These are phyloP conservation scores for Sciurus niger DNA, from an alignment of 2,113 vertebrate species.

Conservation along the genomic window DNA sequence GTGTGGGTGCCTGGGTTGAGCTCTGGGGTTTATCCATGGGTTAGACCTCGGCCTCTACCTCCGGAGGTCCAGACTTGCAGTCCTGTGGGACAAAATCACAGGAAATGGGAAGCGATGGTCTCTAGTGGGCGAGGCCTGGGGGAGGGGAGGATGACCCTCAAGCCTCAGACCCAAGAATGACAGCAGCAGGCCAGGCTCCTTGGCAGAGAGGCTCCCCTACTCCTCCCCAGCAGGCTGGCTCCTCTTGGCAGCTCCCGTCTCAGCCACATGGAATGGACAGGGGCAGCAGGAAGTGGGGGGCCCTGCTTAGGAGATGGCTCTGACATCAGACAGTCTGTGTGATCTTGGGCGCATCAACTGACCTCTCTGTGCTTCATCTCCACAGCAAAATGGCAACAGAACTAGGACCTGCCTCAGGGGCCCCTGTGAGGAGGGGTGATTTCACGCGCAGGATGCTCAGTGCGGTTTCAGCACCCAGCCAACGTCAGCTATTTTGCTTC, in stretches of 20 bases:
- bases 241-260: not conserved
- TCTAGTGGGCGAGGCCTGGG: not conserved
- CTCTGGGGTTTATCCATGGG: not conserved
- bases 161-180: not conserved
- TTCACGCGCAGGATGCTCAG: not conserved
- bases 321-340: not conserved
- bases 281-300: not conserved
- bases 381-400: not conserved
- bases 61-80: not conserved
- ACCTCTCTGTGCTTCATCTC: not conserved
- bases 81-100: not conserved
- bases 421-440: not conserved
- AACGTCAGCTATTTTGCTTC: not conserved
- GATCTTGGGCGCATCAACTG: not conserved
- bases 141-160: not conserved
- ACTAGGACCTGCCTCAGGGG: not conserved
- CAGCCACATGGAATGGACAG: rapidly evolving
- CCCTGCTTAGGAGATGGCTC: not conserved
- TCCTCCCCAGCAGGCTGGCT: not conserved
- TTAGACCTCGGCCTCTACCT: not conserved
- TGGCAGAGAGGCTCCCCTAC: rapidly evolving
- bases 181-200: not conserved
- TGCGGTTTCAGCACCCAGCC: not conserved
- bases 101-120: not conserved
- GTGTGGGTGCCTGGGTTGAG: not conserved